Evolutionary conservation across 2,888 invertebrate species (phyloP).

Genomic region (Macrophya annulata): DNA sequence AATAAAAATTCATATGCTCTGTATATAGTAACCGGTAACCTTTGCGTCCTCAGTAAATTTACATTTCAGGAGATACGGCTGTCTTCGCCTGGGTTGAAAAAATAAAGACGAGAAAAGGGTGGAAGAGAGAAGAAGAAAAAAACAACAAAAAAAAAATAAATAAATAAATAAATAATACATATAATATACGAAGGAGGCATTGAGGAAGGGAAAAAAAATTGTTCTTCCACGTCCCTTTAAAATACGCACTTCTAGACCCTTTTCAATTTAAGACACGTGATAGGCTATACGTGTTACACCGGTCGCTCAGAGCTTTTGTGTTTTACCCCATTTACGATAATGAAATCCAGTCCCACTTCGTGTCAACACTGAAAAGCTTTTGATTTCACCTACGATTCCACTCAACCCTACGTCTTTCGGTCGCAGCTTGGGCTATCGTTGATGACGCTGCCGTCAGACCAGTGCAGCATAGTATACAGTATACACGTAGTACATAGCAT

Average conservation of each 20-base stretch:
- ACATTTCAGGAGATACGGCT: slow-evolving; percentile 37
- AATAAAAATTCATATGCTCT: slow-evolving; percentile 43
- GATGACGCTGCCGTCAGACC: slow-evolving; percentile 42
- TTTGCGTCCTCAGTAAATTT: slow-evolving; percentile 49
- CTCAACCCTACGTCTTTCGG: slow-evolving; percentile 35
- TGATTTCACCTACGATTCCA: slow-evolving; percentile 51
- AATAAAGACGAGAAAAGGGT: not conserved
- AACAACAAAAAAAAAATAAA: not conserved
- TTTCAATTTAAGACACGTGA: slow-evolving; percentile 51
- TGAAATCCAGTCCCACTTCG: slow-evolving; percentile 51
- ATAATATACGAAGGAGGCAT: not conserved
- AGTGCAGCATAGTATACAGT: not conserved
- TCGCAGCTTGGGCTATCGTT: slow-evolving; percentile 43
- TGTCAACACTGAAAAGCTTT: slow-evolving; percentile 55
- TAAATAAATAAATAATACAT: slow-evolving; percentile 23
- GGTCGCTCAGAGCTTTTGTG: slow-evolving; percentile 47
- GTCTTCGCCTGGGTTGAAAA: slow-evolving; percentile 30
- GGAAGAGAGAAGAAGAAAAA: not conserved
- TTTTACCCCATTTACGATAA: slow-evolving; percentile 51
- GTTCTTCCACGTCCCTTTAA: slow-evolving; percentile 18
- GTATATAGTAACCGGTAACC: slow-evolving; percentile 40
- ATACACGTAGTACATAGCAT: slow-evolving; percentile 16
- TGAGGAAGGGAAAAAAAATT: slow-evolving; percentile 24
- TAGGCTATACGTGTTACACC: slow-evolving; percentile 49
- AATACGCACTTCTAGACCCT: slow-evolving; percentile 44